Evolutionary conservation across 2,113 vertebrate genomes (phyloP), one percentile per base, ranked within the genome.

Genomic region (Callipepla californica): DNA sequence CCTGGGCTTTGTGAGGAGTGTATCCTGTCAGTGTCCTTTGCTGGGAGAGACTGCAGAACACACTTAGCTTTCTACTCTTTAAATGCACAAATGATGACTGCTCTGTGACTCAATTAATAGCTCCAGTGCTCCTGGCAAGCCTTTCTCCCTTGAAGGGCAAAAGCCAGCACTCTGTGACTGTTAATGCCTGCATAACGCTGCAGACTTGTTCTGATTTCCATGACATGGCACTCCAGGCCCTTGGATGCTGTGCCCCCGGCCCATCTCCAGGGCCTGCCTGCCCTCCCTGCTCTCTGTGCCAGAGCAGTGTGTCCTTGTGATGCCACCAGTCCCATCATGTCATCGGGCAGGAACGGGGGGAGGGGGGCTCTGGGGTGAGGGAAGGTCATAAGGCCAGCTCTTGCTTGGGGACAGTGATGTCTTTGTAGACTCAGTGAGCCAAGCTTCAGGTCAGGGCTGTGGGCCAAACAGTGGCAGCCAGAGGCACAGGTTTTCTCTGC

Each of bases 141-240:
- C 72, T 93, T 50, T 87, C 67, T 87, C 63, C 81, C 75, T 94
- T 93, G 90, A 94, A 95, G 93, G 90, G 76, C 92, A 96, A 85
- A 91, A 89, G 55, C 58, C 81, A 83, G 42, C 57, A 62, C 38
- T 59, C 47, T 30, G 47, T 80, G 51, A 78, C 61, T 72, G 22
- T 81, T 65, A 85, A 58, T 57, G 48, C n/a, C 84, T 30, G 55
- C 82, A 0, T 22, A 81, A 83, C 1, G 6, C 61, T 63, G 67
- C 82, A 82, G 59, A 66, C 42, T 87, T 48, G 30, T 55, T 74
- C 50, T 70, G 63, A 48, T 61, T 85, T 58, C 91, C 2, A 7
- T 30, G 30, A 77, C 14, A 40, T 40, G 13, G 59, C 26, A 73
- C 63, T 74, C 63, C 63, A 80, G 45, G 61, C 7, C 8, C 53